Percentiles rank a stretch among this genome's conserved stretches.
These are phyloP conservation scores for Onychomys arenicola DNA, from an alignment of 2,797 vertebrate genomes.

Conservation along the genomic window DNA sequence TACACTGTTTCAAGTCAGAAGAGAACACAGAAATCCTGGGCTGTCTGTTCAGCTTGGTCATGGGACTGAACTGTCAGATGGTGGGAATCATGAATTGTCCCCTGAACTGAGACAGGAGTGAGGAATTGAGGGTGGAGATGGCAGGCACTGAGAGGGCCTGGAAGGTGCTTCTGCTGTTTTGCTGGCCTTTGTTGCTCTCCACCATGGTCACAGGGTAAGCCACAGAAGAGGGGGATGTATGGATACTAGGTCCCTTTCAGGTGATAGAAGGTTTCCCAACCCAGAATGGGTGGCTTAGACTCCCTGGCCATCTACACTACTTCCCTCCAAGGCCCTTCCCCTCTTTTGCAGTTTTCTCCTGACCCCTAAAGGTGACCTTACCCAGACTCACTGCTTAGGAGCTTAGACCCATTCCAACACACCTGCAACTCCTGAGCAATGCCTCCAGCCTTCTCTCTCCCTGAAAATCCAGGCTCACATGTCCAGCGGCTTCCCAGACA, in stretches of 20 bases:
- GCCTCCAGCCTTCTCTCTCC: not conserved
- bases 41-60: fast-evolving
- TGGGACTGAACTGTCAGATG: not conserved
- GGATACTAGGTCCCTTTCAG: not conserved
- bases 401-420: not conserved
- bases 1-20: conserved; percentile 39
- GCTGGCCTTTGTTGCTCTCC: not conserved
- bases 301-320: not conserved
- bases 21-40: conserved; percentile 30
- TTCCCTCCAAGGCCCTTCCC: not conserved
- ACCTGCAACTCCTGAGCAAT: not conserved
- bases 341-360: not conserved
- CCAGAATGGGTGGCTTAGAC: not conserved
- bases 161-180: not conserved
- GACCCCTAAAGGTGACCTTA: not conserved
- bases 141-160: not conserved
- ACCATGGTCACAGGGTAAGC: not conserved
- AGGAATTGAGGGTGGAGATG: not conserved
- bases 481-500: fast-evolving
- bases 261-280: not conserved
- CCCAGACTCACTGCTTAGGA: not conserved
- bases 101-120: not conserved
- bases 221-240: not conserved
- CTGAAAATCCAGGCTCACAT: not conserved
- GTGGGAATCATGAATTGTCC: not conserved